Base-by-base conservation (phyloP, 92 coral and sea anemone genomes). In the Porites cylindrica region DNA sequence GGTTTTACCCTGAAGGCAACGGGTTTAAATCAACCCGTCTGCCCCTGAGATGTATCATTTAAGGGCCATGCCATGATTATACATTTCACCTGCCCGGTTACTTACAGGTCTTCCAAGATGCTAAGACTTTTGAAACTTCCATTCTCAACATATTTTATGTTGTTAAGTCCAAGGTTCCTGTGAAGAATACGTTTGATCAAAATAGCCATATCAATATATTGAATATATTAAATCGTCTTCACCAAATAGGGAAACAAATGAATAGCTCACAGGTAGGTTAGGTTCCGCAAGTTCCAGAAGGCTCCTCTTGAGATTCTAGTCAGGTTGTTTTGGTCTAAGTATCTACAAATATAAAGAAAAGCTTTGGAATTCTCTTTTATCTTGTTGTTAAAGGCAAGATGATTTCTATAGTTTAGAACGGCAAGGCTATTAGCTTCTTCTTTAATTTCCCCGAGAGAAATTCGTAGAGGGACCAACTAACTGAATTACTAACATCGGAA, bases 211-310 rank as follows among this genome's bases (percentile, higher is more conserved):
- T 10, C 12, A 56, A 56, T 56, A 56, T 56, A 10, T 14, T 10
- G 16, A 56, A 10, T 56, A 10, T 6, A 63, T 63, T 3, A 8
- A 29, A 29, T 29, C 32, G 32, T 29, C 32, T 29, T 29, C 32
- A 63, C 17, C n/a, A 20, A 17, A 63, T 16, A 63, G 23, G 5
- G 68, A 17, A 63, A 63, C 68, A 14, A 63, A 2, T 63, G 0
- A 1, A 7, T 17, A 16, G 11, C 59, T 72, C 51, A 74, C 78
- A 74, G 14, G 10, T 4, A 6, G 23, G 78, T 74, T 50, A 74
- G 63, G 7, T 23, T 74, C 10, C 17, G 20, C 78, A 74, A 74
- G 78, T 74, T 51, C 78, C 62, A 51, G 21, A 74, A 74, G 47
- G 51, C 50, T 10, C 43, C 62, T 18, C 32, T 74, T 52, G 78